A percentile compares a stretch with the other conserved stretches of the same genome.
These are phyloP conservation scores for Junco hyemalis DNA, from an alignment of 2,113 vertebrate genomes.

Conservation along the genomic window DNA sequence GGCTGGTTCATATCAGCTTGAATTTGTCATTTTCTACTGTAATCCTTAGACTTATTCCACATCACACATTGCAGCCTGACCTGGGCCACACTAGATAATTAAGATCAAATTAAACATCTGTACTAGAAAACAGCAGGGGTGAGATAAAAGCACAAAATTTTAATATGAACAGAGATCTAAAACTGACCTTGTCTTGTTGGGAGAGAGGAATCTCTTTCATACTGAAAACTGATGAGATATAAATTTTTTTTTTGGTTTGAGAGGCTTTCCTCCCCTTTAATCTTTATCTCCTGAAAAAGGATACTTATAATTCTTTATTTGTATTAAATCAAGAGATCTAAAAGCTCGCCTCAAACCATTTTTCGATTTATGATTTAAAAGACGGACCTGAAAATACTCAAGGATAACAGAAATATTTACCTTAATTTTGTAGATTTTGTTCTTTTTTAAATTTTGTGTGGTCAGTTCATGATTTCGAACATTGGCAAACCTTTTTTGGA, in stretches of 20 bases:
- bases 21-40: background rate
- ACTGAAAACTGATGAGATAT: background rate
- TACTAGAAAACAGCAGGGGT: background rate
- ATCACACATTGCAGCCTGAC: background rate
- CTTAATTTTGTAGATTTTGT: background rate
- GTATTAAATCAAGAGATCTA: background rate
- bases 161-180: background rate
- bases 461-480: background rate
- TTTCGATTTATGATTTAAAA: background rate
- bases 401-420: background rate
- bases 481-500: background rate
- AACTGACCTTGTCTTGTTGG: background rate
- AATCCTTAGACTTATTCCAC: background rate
- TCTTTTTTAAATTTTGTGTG: background rate
- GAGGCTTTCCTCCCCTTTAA: background rate
- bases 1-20: background rate
- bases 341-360: accelerated
- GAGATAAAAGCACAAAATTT: background rate
- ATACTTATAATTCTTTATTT: background rate
- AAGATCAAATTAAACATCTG: background rate
- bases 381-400: accelerated
- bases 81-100: background rate
- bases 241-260: background rate
- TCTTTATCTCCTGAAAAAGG: background rate
- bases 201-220: background rate